Evolutionary conservation across 2,888 invertebrate genomes (phyloP).

Genomic region (Agriopis leucophaearia): DNA sequence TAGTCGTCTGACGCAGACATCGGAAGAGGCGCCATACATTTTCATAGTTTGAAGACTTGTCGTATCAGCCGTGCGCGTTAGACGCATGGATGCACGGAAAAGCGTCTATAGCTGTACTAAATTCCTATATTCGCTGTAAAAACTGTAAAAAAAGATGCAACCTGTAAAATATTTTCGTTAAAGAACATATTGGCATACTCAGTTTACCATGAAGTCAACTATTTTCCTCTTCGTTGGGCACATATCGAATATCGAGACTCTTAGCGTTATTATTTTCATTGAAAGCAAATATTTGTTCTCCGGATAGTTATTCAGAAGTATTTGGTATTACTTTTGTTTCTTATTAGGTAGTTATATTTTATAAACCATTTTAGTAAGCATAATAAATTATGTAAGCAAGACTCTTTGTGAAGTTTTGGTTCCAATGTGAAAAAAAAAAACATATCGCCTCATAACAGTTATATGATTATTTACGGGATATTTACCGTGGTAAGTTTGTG

Average conservation of each 20-base stretch:
- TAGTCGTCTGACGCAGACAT: no score
- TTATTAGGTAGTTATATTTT: neutral
- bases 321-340: neutral
- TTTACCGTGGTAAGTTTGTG: no score
- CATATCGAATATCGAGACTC: constrained; percentile 12
- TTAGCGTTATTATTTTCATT: constrained; percentile 6
- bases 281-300: neutral
- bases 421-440: no score
- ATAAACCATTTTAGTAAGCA: neutral
- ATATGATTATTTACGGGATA: no score
- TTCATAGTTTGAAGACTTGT: no score
- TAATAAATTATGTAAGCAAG: neutral
- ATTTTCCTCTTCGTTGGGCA: constrained; percentile 17
- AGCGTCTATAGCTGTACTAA: no score
- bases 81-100: no score
- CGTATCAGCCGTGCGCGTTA: no score
- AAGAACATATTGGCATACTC: constrained; percentile 4
- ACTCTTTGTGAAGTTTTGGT: neutral
- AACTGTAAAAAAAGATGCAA: no score
- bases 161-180: neutral
- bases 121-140: neutral
- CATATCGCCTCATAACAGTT: no score
- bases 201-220: constrained; percentile 7
- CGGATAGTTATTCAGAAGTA: neutral
- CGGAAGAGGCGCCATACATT: no score